Percentiles rank a stretch among this genome's conserved stretches.
Evolutionary conservation across 2,113 vertebrate species (phyloP).

Genomic region (Isurus oxyrinchus): DNA sequence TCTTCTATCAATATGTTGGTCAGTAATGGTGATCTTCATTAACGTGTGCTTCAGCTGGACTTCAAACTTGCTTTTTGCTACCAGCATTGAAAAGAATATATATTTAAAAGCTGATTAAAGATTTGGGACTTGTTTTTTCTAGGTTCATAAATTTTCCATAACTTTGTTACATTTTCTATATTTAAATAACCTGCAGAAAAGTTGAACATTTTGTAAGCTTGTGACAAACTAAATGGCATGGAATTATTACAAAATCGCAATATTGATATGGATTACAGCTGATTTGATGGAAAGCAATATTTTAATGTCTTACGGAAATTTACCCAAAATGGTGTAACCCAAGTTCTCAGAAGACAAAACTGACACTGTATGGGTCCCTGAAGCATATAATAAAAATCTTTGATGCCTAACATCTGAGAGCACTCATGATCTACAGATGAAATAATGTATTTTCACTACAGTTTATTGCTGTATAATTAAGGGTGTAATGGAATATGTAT

Average conservation of each 20-base stretch:
- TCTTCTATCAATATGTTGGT: background rate
- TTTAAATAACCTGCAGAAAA: background rate
- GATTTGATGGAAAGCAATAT: background rate
- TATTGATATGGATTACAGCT: background rate
- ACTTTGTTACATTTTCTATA: background rate
- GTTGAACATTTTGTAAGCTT: background rate
- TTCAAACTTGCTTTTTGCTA: background rate
- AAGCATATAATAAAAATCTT: constrained; percentile 15
- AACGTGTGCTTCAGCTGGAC: background rate
- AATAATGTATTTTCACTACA: constrained; percentile 30
- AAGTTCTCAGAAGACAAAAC: background rate
- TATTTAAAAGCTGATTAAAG: background rate
- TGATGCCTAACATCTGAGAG: background rate
- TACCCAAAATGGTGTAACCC: background rate
- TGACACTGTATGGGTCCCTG: background rate
- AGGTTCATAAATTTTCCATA: background rate
- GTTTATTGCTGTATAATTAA: background rate
- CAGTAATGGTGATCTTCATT: background rate
- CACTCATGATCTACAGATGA: background rate
- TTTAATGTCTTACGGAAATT: background rate
- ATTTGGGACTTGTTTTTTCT: background rate
- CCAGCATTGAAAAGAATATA: no score
- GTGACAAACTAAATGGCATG: background rate
- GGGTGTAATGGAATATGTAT: background rate
- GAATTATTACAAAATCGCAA: background rate